phyloP scores from a whole-genome alignment of 1,140 invertebrate genomes.

The Atopsyche davidsoni region DNA sequence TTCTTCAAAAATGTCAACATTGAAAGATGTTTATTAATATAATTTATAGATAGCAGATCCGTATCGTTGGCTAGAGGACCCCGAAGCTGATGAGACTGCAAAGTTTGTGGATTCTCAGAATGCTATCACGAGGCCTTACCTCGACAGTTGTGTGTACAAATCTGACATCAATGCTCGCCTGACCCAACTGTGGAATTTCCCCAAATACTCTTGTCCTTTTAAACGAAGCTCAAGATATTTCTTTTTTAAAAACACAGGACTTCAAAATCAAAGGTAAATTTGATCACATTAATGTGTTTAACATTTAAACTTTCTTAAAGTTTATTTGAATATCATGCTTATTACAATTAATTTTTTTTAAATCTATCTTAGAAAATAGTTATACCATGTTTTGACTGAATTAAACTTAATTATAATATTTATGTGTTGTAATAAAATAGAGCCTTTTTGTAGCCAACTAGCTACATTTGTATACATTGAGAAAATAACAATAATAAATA shows the following conservation, averaged over 20 bases:
- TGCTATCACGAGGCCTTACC: slow-evolving; percentile 77
- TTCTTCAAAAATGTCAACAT: too few relatives aligned
- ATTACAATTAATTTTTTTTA: too few relatives aligned
- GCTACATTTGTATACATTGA: too few relatives aligned
- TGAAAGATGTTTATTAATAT: background rate
- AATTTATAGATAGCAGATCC: slow-evolving; percentile 74
- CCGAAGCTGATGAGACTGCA: slow-evolving; percentile 87
- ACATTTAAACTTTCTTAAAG: too few relatives aligned
- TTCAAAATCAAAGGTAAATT: slow-evolving; percentile 91
- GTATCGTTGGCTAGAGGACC: slow-evolving; percentile 96
- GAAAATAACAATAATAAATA: too few relatives aligned
- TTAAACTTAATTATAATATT: too few relatives aligned
- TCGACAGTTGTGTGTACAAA: slow-evolving; percentile 70
- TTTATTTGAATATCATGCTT: too few relatives aligned
- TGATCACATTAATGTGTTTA: too few relatives aligned
- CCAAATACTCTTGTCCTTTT: slow-evolving; percentile 86
- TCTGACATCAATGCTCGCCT: slow-evolving; percentile 68
- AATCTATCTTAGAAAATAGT: too few relatives aligned
- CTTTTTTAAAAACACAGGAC: slow-evolving; percentile 90
- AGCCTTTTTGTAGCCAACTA: too few relatives aligned
- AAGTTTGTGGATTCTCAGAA: slow-evolving; percentile 90
- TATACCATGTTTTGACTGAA: too few relatives aligned
- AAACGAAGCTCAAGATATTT: slow-evolving; percentile 83
- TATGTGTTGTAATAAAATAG: too few relatives aligned
- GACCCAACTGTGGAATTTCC: slow-evolving; percentile 92